phyloP scores from a whole-genome alignment of 1,140 invertebrate genomes.

The Drosophila lacteicornis region DNA sequence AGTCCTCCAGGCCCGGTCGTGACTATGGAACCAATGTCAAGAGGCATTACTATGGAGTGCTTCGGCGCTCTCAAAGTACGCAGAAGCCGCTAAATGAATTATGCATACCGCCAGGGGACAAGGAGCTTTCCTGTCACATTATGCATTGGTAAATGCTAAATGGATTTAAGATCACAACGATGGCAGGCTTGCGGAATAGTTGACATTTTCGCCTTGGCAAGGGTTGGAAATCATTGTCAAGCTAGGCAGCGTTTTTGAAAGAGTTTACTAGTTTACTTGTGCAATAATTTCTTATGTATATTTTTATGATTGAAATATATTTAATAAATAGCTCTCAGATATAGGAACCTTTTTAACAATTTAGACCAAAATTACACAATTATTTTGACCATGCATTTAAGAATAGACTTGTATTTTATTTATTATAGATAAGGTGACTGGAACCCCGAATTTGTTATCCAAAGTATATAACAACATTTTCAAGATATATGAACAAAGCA shows the following conservation, averaged over 20 bases:
- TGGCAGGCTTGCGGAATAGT: not conserved
- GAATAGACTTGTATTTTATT: too few species aligned
- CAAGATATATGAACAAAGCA: not conserved
- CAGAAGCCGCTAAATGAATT: constrained; percentile 70
- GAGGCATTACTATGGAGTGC: constrained; percentile 48
- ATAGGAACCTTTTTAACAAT: too few species aligned
- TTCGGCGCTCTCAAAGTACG: constrained; percentile 43
- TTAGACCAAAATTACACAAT: too few species aligned
- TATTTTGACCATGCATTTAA: too few species aligned
- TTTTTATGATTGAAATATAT: too few species aligned
- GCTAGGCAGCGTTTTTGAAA: not conserved
- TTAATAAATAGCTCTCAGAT: too few species aligned
- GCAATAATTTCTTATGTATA: too few species aligned
- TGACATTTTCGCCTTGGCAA: constrained; percentile 14
- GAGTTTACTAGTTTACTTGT: not conserved
- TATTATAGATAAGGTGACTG: too few species aligned
- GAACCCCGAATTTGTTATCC: too few species aligned
- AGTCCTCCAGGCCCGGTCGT: constrained; percentile 24
- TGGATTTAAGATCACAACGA: constrained; percentile 8
- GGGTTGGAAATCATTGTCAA: not conserved
- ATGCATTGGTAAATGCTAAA: constrained; percentile 34
- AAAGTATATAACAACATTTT: not conserved
- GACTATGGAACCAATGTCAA: constrained; percentile 65
- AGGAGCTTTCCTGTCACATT: constrained; percentile 20
- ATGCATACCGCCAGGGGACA: constrained; percentile 48